Conservation (phyloP, 1,140 invertebrate genomes). For the Pararge aegeria region DNA sequence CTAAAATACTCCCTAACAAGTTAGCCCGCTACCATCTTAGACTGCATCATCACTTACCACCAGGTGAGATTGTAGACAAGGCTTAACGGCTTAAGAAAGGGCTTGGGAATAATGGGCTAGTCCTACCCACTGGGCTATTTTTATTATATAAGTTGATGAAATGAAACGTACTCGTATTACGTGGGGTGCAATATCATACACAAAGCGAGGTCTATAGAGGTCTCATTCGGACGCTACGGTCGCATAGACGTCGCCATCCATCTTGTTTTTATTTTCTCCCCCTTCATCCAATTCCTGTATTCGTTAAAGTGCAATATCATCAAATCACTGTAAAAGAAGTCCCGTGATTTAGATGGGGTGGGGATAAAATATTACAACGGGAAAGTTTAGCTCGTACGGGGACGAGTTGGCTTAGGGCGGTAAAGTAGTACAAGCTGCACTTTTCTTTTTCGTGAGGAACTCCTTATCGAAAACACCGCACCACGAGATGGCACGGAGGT, state of each 20-base stretch:
- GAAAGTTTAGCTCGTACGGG: constrained; percentile 56
- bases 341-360: constrained; percentile 61
- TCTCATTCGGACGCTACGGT: constrained; percentile 7
- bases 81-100: too few species aligned
- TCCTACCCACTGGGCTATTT: too few species aligned
- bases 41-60: too few species aligned
- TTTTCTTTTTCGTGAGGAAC: too few species aligned
- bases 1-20: too few species aligned
- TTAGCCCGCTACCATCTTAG: too few species aligned
- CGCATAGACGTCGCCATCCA: constrained; percentile 44
- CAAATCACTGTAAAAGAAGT: constrained; percentile 77
- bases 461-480: too few species aligned
- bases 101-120: too few species aligned
- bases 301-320: constrained; percentile 78
- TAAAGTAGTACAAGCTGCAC: constrained; percentile 21
- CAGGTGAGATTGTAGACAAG: too few species aligned
- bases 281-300: constrained; percentile 45
- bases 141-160: too few species aligned
- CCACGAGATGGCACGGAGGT: too few species aligned
- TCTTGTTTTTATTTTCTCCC: constrained; percentile 67
- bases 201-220: constrained; percentile 2
- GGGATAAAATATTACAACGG: constrained; percentile 75
- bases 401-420: constrained; percentile 41
- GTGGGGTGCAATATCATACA: neutral
- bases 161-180: neutral